Evolutionary conservation across 2,113 vertebrate genomes (phyloP).

Genomic region (Festucalex cinctus): DNA sequence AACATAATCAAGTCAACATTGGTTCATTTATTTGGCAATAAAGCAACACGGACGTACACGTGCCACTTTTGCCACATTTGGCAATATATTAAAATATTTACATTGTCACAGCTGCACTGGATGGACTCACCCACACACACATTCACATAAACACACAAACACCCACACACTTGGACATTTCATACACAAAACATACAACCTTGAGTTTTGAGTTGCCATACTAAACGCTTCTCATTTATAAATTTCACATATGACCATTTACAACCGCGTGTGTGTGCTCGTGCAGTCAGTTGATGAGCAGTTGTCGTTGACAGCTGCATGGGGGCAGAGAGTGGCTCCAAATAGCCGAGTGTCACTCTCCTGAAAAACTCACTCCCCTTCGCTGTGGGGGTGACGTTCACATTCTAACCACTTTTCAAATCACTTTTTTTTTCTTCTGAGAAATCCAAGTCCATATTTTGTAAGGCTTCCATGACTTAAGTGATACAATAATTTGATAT

Average conservation of each 20-base stretch:
- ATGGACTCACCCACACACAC: neutral
- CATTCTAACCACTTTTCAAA: slow-evolving; percentile 23
- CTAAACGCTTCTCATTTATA: slow-evolving; percentile 78
- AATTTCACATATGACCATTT: slow-evolving; percentile 69
- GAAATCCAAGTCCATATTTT: too few species aligned
- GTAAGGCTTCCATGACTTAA: too few species aligned
- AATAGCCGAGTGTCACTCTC: slow-evolving; percentile 62
- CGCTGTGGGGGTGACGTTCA: slow-evolving; percentile 32
- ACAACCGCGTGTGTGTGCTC: slow-evolving; percentile 37
- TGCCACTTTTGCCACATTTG: neutral
- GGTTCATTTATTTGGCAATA: neutral
- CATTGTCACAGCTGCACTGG: neutral
- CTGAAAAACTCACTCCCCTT: slow-evolving; percentile 8
- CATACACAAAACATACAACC: slow-evolving; percentile 19
- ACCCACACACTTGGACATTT: neutral
- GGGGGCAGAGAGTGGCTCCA: slow-evolving; percentile 72
- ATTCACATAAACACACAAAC: neutral
- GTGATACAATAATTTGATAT: too few species aligned
- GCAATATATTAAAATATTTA: slow-evolving; percentile 1
- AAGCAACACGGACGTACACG: neutral
- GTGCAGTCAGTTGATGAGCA: slow-evolving; percentile 80
- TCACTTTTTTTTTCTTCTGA: neutral
- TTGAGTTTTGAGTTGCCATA: slow-evolving; percentile 61
- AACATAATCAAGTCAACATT: neutral
- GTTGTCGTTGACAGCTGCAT: slow-evolving; percentile 92